Conservation (phyloP, 2,113 vertebrate species). For the Orthonyx spaldingii region DNA sequence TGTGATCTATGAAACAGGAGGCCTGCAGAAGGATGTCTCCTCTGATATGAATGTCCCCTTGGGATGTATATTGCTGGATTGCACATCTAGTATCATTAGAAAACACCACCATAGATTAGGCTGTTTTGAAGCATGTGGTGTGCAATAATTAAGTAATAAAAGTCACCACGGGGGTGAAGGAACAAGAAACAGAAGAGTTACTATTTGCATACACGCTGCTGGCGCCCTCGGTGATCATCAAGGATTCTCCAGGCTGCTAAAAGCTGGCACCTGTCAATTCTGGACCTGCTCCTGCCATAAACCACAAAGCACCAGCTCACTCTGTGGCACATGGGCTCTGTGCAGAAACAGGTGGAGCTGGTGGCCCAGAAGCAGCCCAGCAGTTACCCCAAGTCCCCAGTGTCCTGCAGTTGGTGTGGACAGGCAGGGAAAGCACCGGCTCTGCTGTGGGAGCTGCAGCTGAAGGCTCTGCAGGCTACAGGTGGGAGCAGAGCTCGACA, state of each 20-base stretch:
- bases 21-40: slow-evolving; percentile 47
- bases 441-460: background rate
- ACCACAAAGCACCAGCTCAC: background rate
- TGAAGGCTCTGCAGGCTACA: background rate
- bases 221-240: background rate
- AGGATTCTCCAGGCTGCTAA: background rate
- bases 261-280: background rate
- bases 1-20: slow-evolving; percentile 27
- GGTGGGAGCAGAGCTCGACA: background rate
- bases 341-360: background rate
- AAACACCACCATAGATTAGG: slow-evolving; percentile 73
- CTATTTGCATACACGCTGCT: slow-evolving; percentile 68
- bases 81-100: slow-evolving; percentile 68
- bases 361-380: background rate
- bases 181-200: slow-evolving; percentile 56
- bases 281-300: background rate
- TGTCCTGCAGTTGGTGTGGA: background rate
- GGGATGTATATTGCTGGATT: slow-evolving; percentile 58
- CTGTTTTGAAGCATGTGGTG: slow-evolving; percentile 81
- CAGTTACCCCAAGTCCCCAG: background rate
- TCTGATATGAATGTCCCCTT: slow-evolving; percentile 58
- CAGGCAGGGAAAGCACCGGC: no score
- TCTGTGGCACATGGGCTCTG: rapidly evolving
- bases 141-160: slow-evolving; percentile 98
- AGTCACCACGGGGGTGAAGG: slow-evolving; percentile 81